A percentile compares a stretch with the other conserved stretches of the same genome.
These are phyloP conservation scores for Phania funesta DNA, from an alignment of 2,888 invertebrate species.

Conservation along the genomic window DNA sequence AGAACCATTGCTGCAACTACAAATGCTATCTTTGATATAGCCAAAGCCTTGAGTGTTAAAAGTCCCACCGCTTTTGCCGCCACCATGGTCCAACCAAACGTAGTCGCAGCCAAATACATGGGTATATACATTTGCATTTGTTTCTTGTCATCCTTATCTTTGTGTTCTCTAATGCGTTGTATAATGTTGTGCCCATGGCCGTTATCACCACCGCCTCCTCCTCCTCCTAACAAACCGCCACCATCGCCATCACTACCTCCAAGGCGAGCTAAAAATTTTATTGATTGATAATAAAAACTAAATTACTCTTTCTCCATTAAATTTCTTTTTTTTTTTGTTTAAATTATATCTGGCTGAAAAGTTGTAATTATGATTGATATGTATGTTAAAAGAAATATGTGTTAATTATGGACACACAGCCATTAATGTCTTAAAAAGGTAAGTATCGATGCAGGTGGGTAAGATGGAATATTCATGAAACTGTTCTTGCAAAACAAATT, in stretches of 20 bases:
- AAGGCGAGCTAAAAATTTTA: constrained; percentile 45
- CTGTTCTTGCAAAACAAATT: no score
- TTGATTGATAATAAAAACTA: no score
- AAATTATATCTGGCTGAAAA: background rate
- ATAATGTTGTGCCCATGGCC: constrained; percentile 75
- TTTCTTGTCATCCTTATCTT: constrained; percentile 82
- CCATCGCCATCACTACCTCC: constrained; percentile 69
- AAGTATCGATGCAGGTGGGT: no score
- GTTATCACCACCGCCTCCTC: constrained; percentile 66
- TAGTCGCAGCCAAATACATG: constrained; percentile 86
- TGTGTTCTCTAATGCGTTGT: constrained; percentile 69
- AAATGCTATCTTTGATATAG: constrained; percentile 86
- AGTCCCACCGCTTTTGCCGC: constrained; percentile 84
- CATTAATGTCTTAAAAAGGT: no score
- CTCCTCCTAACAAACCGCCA: constrained; percentile 67
- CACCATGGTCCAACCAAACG: constrained; percentile 84
- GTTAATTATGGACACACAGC: no score
- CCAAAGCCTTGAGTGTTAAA: constrained; percentile 85
- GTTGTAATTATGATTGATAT: no score
- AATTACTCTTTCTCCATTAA: no score
- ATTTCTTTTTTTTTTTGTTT: background rate
- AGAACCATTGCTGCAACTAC: constrained; percentile 84
- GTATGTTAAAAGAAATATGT: no score
- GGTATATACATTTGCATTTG: constrained; percentile 85
- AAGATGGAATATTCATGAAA: no score